Evolutionary conservation across 2,113 vertebrate genomes (phyloP).

Genomic region (Carassius auratus): DNA sequence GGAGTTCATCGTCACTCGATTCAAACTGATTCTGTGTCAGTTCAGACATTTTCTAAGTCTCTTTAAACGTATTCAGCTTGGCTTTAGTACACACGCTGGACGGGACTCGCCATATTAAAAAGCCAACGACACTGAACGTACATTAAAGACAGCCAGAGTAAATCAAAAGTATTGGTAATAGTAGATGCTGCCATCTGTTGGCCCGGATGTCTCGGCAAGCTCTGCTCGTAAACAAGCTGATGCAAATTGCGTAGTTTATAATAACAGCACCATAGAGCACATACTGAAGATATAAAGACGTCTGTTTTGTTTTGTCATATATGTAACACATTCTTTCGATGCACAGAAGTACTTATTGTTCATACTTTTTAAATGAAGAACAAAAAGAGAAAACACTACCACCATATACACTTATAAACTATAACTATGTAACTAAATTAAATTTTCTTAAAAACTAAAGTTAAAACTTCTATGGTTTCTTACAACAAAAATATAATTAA

Average conservation of each 20-base stretch:
- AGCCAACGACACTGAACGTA: background rate
- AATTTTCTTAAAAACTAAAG: too few relatives aligned
- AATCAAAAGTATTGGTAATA: background rate
- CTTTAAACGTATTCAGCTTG: background rate
- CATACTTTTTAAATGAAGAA: too few relatives aligned
- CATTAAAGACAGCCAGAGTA: background rate
- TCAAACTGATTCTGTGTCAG: background rate
- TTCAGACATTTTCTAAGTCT: background rate
- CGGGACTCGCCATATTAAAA: slow-evolving; percentile 63
- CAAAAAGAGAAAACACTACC: too few relatives aligned
- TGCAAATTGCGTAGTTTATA: background rate
- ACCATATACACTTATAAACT: too few relatives aligned
- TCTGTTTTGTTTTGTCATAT: too few relatives aligned
- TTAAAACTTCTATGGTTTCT: background rate
- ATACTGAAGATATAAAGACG: background rate
- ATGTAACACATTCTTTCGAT: too few relatives aligned
- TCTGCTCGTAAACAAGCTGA: background rate
- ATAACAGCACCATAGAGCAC: background rate
- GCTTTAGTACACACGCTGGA: slow-evolving; percentile 59
- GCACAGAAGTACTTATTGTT: too few relatives aligned
- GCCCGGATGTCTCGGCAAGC: background rate
- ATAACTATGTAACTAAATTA: too few relatives aligned
- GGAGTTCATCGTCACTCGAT: slow-evolving; percentile 73
- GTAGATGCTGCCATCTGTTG: slow-evolving; percentile 27
- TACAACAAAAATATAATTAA: background rate